Base-by-base conservation (phyloP, 2,797 vertebrate genomes). In the Adelosebastes latens region DNA sequence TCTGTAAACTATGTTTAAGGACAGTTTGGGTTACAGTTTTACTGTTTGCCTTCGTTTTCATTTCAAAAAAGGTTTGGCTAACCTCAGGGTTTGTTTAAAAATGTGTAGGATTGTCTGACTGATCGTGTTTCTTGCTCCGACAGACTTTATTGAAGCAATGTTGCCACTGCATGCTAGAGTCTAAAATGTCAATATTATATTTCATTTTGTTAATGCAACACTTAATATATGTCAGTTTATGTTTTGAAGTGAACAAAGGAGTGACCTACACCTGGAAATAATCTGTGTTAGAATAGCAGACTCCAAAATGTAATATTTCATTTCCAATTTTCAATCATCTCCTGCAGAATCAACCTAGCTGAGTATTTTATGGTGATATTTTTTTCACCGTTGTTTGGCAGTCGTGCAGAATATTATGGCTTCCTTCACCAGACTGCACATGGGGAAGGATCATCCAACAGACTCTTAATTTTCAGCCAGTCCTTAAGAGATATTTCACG, bases 401-500 rank as follows among this genome's bases (percentile, higher is more conserved):
- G 68, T 36, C 65, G 46, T 68, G 60, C 12, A 39, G 25, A 84
- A 79, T 85, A 72, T 80, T 71, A 75, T 72, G 20, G 42, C 71
- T 65, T 69, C 63, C 34, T 64, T 65, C 66, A 79, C 64, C 52
- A 85, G 63, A 55, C 69, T 77, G 75, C 81, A 85, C 84, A 81
- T 71, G 9, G 70, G 42, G 66, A 72, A 10, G 29, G 65, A 83
- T 80, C 82, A 75, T 82, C 71, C 71, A 77, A 59, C 55, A 77
- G 52, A 56, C 56, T 86, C 55, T 65, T 86, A 77, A 77, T 85
- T 83, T 86, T 85, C 86, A 86, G 62, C 53, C 32, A 49, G 29
- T 77, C 69, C 49, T 74, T 72, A 75, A 83, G 62, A 83, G 63
- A 85, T 64, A 85, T 80, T 84, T 76, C 67, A 81, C 52, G 74